Evolutionary conservation across 2,113 vertebrate species (phyloP).

Genomic region (Epinephelus fuscoguttatus): DNA sequence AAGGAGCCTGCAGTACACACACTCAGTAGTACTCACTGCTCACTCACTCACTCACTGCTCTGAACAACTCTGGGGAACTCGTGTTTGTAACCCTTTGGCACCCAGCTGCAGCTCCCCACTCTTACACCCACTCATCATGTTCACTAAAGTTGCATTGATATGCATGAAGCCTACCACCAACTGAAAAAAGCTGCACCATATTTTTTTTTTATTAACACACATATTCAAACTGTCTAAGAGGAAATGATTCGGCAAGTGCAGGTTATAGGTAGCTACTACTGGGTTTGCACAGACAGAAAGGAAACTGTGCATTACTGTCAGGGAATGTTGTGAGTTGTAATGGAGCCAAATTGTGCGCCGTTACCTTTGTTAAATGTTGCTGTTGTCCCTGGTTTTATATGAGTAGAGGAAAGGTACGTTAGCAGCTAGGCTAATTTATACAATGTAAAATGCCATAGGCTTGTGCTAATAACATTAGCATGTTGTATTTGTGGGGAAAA

Average conservation of each 20-base stretch:
- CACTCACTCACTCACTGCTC: slow-evolving; percentile 51
- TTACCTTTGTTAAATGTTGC: too few species aligned
- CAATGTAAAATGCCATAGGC: too few species aligned
- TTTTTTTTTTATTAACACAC: not conserved
- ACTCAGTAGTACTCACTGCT: slow-evolving; percentile 34
- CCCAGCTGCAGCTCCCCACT: slow-evolving; percentile 63
- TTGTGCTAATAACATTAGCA: too few species aligned
- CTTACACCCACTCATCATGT: slow-evolving; percentile 71
- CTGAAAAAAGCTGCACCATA: not conserved
- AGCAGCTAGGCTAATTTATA: too few species aligned
- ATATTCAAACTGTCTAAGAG: not conserved
- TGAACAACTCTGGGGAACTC: slow-evolving; percentile 52
- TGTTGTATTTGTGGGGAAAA: too few species aligned
- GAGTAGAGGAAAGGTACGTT: too few species aligned
- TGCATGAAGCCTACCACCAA: slow-evolving; percentile 19
- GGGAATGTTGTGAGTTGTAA: too few species aligned
- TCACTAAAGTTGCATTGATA: slow-evolving; percentile 38
- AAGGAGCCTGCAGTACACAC: not conserved
- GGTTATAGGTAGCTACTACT: not conserved
- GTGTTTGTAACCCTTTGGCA: slow-evolving; percentile 66
- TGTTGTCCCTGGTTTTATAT: too few species aligned
- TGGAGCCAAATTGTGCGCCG: too few species aligned
- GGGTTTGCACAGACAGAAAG: not conserved
- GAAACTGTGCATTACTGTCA: too few species aligned
- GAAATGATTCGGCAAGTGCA: not conserved